Conservation (phyloP, 2,113 vertebrate species). For the Dicrurus megarhynchus region DNA sequence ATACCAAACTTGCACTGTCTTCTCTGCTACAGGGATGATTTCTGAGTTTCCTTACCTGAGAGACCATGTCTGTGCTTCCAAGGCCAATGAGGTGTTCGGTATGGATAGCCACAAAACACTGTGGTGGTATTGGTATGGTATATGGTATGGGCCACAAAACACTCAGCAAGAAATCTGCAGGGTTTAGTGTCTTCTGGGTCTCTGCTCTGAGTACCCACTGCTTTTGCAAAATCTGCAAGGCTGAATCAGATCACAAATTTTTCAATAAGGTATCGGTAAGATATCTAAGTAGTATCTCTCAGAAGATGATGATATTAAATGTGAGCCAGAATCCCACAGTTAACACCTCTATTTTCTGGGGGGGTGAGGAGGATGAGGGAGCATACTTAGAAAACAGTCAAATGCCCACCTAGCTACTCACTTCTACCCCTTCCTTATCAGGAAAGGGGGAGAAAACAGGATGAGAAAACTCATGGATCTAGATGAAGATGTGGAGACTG, state of each 20-base stretch:
- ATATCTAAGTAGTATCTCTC: background rate
- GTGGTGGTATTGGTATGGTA: too few relatives aligned
- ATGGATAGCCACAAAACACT: too few relatives aligned
- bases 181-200: background rate
- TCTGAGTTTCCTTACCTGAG: background rate
- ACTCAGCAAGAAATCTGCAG: background rate
- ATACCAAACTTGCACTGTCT: background rate
- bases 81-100: background rate
- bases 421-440: background rate
- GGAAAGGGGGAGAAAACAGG: background rate
- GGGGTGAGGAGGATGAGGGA: accelerated
- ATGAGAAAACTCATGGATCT: background rate
- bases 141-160: background rate
- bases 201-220: background rate
- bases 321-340: background rate
- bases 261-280: background rate
- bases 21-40: background rate
- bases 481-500: background rate
- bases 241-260: background rate
- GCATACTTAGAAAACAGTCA: background rate
- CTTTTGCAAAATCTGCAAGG: background rate
- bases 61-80: background rate
- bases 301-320: background rate
- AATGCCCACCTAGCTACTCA: background rate
- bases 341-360: background rate